Evolutionary conservation across 1,140 invertebrate genomes (phyloP).

Genomic region (Zaprionus vittiger): DNA sequence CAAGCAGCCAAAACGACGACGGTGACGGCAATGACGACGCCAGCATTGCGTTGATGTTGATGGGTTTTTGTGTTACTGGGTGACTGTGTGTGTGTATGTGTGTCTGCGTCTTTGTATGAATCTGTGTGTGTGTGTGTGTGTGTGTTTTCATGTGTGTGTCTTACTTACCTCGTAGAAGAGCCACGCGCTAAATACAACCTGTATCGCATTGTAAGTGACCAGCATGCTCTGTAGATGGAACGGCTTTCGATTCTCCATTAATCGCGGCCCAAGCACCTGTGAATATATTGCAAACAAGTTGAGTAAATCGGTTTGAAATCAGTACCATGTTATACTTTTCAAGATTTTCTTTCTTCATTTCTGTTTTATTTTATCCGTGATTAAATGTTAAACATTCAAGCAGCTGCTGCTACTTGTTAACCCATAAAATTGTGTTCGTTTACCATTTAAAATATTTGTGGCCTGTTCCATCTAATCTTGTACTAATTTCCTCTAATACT

Average conservation of each 20-base stretch:
- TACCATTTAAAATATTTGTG: not conserved
- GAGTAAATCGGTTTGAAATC: not conserved
- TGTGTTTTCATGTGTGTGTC: slow-evolving; percentile 13
- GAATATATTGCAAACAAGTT: slow-evolving; percentile 33
- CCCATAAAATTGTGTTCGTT: not conserved
- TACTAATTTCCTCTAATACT: not conserved
- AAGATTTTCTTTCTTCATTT: not conserved
- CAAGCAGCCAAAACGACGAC: slow-evolving; percentile 43
- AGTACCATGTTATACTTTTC: not conserved
- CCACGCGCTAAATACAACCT: slow-evolving; percentile 93
- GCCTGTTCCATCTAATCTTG: not conserved
- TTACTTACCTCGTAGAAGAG: slow-evolving; percentile 91
- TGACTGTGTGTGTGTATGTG: slow-evolving; percentile 6
- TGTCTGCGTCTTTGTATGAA: slow-evolving; percentile 28
- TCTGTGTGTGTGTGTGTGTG: slow-evolving; percentile 23
- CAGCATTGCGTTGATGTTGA: slow-evolving; percentile 38
- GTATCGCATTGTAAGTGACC: slow-evolving; percentile 93
- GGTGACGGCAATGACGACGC: slow-evolving; percentile 22
- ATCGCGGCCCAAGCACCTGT: slow-evolving; percentile 89
- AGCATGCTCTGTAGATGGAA: slow-evolving; percentile 91
- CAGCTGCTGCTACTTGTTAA: not conserved
- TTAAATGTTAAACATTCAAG: not conserved
- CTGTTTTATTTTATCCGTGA: not conserved
- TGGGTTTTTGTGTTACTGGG: slow-evolving; percentile 4
- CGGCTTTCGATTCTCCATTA: slow-evolving; percentile 95